Base-by-base conservation (phyloP, 1,140 invertebrate species). In the Heliothis subflexa region DNA sequence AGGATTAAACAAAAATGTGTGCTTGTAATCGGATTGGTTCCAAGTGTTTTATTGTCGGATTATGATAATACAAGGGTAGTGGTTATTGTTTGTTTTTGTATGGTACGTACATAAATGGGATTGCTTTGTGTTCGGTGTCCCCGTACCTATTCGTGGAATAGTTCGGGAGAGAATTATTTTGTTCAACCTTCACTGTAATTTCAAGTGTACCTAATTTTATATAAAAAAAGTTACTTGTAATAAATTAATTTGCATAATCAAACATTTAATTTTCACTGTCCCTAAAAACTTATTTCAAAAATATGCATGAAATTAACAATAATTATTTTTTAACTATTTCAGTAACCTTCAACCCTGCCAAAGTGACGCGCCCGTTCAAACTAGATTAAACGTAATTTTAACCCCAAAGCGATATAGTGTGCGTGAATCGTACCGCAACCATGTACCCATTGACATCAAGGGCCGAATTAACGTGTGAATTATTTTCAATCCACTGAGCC, bases 1-100 rank as follows among this genome's bases (percentile, higher is more conserved):
- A 73, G 54, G 71, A 73, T 73, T 73, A 73, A 70, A 59, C 55
- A 59, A 73, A 73, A 73, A 73, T 73, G 52, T 73, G 50, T 59
- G 71, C 49, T 73, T 59, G 71, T 73, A 73, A 73, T 73, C 71
- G 54, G 71, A 73, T 73, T 61, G 71, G 50, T 49, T 72, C 52
- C 52, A 45, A 55, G 54, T 55, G 50, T 57, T 73, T 57, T 73
- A 73, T 61, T 49, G 71, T 57, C 40, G 71, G 71, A 73, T 73
- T 73, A 73, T 73, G 71, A 47, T 73, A 73, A 73, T 73, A 52
- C 54, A 50, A 52, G 66, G 66, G 66, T 70, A 52, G 45, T 40
- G 54, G 33, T 73, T 47, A 55, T 59, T 59, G 71, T 73, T 71
- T 54, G 52, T 71, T 71, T 71, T 71, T 54, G 68, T 54, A 40